Conservation (phyloP, 2,888 invertebrate species). For the Tortrix viridana region DNA sequence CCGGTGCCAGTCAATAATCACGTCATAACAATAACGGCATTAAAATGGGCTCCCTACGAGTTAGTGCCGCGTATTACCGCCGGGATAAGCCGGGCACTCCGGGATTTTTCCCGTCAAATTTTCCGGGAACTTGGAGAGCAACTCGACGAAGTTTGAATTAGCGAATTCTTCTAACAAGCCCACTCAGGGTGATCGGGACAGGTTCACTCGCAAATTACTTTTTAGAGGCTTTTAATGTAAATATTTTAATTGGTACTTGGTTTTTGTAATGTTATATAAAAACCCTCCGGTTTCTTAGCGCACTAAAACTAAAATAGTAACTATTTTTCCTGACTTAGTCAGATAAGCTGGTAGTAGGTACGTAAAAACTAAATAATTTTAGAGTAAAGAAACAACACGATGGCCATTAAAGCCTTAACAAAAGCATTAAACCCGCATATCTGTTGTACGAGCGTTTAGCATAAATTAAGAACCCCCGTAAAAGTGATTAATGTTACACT, state of each 20-base stretch:
- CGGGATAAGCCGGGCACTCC: slow-evolving; percentile 9
- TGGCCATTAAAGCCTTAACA: background rate
- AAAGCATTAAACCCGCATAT: background rate
- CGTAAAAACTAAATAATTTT: too few relatives aligned
- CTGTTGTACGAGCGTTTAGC: slow-evolving; percentile 1
- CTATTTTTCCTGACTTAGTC: too few relatives aligned
- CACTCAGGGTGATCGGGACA: background rate
- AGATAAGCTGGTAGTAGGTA: too few relatives aligned
- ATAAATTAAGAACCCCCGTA: background rate
- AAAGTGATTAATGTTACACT: slow-evolving; percentile 2
- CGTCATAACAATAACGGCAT: slow-evolving; percentile 25
- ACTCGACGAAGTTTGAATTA: slow-evolving; percentile 23
- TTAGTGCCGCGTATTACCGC: slow-evolving; percentile 20
- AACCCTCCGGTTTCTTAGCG: too few relatives aligned
- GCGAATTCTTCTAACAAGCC: slow-evolving; percentile 14
- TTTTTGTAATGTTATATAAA: too few relatives aligned
- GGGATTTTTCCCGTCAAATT: slow-evolving; percentile 21
- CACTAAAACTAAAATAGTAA: too few relatives aligned
- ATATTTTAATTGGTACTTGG: slow-evolving; percentile 2
- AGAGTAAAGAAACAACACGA: background rate
- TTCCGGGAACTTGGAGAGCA: slow-evolving; percentile 12
- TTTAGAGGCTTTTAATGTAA: background rate
- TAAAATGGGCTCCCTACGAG: slow-evolving; percentile 2
- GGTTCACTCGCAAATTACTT: slow-evolving; percentile 8
- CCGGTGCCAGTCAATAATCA: slow-evolving; percentile 8